Conservation (phyloP, 2,888 invertebrate genomes). For the Agrypnus murinus region DNA sequence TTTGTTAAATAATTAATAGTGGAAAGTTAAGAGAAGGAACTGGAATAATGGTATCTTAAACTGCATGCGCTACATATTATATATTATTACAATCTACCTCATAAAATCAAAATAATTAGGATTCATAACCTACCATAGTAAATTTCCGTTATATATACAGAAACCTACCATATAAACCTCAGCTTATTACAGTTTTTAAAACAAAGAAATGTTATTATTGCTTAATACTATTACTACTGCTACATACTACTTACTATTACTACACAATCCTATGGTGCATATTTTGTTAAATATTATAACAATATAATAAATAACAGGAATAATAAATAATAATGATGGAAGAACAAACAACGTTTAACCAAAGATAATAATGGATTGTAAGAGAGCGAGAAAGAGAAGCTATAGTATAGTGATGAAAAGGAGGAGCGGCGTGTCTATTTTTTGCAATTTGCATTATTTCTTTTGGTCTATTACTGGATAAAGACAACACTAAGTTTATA, state of each 20-base stretch:
- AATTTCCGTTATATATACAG: constrained; percentile 69
- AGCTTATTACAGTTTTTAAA: constrained; percentile 55
- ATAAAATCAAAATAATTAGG: constrained; percentile 70
- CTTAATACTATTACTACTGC: background rate
- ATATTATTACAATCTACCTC: constrained; percentile 72
- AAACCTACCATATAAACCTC: constrained; percentile 67
- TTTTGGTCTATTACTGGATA: constrained; percentile 36
- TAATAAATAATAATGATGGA: constrained; percentile 2
- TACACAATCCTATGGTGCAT: constrained; percentile 50
- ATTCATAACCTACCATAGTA: constrained; percentile 66
- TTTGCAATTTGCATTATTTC: constrained; percentile 47
- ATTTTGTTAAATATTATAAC: constrained; percentile 41
- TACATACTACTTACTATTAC: constrained; percentile 7
- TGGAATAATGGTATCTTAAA: constrained; percentile 68
- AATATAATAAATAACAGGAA: no score
- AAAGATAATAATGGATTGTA: constrained; percentile 48
- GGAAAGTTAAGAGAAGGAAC: constrained; percentile 67
- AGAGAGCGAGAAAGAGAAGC: constrained; percentile 4
- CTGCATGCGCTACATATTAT: constrained; percentile 67
- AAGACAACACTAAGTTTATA: constrained; percentile 11
- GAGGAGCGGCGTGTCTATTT: constrained; percentile 6
- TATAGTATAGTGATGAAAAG: background rate
- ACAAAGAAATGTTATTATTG: constrained; percentile 43
- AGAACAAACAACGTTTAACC: constrained; percentile 37
- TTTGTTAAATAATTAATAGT: constrained; percentile 57